Conservation (phyloP, 2,113 vertebrate species). For the Butastur rufipennis region DNA sequence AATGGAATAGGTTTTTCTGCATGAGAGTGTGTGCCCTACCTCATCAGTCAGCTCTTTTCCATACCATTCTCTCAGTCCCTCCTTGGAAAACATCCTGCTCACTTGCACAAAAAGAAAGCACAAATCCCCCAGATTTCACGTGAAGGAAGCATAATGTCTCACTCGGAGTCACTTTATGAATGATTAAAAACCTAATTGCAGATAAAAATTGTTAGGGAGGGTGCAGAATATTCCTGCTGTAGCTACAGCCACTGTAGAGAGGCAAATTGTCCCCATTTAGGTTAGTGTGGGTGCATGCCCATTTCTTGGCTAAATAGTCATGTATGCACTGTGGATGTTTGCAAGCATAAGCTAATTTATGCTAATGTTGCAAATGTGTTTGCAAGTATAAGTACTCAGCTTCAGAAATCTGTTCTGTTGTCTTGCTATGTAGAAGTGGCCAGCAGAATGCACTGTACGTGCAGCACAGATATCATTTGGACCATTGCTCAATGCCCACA, state of each 20-base stretch:
- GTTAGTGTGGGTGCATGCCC: not conserved
- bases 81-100: not conserved
- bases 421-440: not conserved
- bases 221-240: not conserved
- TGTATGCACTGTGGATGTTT: not conserved
- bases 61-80: not conserved
- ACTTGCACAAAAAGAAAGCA: not conserved
- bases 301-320: not conserved
- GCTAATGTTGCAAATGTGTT: not conserved
- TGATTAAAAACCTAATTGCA: not conserved
- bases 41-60: not conserved
- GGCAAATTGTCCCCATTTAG: not conserved
- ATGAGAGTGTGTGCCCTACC: not conserved
- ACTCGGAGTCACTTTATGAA: not conserved
- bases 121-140: not conserved
- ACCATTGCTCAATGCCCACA: slow-evolving; percentile 37
- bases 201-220: not conserved
- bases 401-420: not conserved
- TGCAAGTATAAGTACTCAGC: not conserved
- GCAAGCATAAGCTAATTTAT: not conserved
- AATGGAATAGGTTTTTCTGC: not conserved
- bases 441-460: slow-evolving; percentile 26
- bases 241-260: not conserved
- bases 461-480: not conserved
- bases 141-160: not conserved